Evolutionary conservation across 2,113 vertebrate species (phyloP), one percentile per base, ranked within the genome.

Genomic region (Pleuronectes platessa): DNA sequence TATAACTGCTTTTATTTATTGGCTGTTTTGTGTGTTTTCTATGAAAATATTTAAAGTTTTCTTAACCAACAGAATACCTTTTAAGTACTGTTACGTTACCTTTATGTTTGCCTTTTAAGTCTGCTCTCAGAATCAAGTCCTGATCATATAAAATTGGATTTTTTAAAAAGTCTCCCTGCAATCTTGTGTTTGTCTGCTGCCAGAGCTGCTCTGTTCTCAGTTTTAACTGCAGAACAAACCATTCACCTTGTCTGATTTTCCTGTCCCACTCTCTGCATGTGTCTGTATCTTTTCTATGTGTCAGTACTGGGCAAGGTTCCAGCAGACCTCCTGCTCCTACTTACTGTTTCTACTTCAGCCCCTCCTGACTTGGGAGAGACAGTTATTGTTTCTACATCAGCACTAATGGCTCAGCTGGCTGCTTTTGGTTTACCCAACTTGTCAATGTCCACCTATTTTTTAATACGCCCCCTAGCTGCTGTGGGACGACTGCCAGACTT

Each of bases 371-470:
- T 68, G 71, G 79, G 79, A 82, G 79, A 91, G 89, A 91, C 91
- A 89, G 86, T 90, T 92, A 90, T 90, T 91, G 89, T 90, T 92
- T 89, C 88, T 90, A 87, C 88, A 90, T 89, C 88, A 89, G 83
- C 85, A 89, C 89, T 93, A 92, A 87, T 87, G 86, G 86, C 89
- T 90, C 89, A 88, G 88, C 85, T 91, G 86, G 85, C 84, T 91
- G 88, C 82, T 86, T 86, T 90, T 40, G 74, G 82, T 86, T 86
- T 85, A 69, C 86, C 85, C 83, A 87, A 86, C 87, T 74, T 88
- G 78, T 88, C 87, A 79, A 62, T 84, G 82, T 88, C 86, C 81
- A 70, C 86, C 76, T 73, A 12, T 35, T 61, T 13, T 63, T 61
- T 71, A 83, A 81, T 90, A 88, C 79, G 80, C 76, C 81, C 84